Base-by-base conservation (phyloP, 1,140 invertebrate species). In the Lamellibrachia luymesi region DNA sequence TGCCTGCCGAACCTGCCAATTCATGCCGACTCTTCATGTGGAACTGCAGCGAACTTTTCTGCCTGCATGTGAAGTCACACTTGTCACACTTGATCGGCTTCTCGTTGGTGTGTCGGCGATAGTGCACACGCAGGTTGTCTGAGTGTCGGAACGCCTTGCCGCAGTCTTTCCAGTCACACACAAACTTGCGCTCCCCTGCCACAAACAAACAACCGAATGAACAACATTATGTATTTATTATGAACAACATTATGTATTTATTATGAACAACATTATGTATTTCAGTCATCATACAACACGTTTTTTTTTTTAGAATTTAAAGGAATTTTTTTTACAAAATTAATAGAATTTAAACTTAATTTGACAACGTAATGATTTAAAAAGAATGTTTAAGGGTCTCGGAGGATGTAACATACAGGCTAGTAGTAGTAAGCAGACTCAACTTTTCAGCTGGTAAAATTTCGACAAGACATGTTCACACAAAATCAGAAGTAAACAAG, bases 91-190 rank as follows among this genome's bases (percentile, higher is more conserved):
- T 97, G 95, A 98, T 98, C 0, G 98, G 98, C 80, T 98, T 97
- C 95, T 98, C 98, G 93, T 98, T 98, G 2, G 98, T 98, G 95
- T 98, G 98, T 95, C 97, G 97, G 51, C 98, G 97, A 80, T 97
- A 96, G 96, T 98, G 98, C 94, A 98, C 98, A 94, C 98, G 98
- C 94, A 98, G 97, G 25, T 95, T 96, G 93, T 95, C 95, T 91
- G 95, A 93, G 94, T 95, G 95, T 13, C 95, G 94, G 93, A 96
- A 96, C 2, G 95, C 95, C 93, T 95, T 95, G 25, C 95, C 94
- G 94, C 95, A 96, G 25, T 94, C 95, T 25, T 94, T 93, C 94
- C 94, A 95, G n/a, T 93, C 92, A 94, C 95, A 96, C 90, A 95
- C 94, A 93, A 94, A 96, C 93, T 95, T 95, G 27, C 95, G 92